Conservation (phyloP, 2,113 vertebrate species). For the Dipodomys ordii region DNA sequence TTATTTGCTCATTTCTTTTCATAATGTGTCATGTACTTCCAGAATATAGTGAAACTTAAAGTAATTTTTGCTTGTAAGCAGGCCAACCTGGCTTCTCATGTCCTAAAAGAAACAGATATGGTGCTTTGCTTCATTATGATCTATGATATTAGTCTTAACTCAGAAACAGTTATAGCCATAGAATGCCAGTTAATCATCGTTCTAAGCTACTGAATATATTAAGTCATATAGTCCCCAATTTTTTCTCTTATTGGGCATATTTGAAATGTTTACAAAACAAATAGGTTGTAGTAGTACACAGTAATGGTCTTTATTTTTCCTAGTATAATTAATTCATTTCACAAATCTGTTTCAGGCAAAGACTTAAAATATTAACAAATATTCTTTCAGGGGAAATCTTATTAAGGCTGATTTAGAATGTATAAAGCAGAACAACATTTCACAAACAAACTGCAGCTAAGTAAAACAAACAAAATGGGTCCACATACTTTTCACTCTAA, state of each 20-base stretch:
- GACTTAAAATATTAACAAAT: slow-evolving; percentile 53
- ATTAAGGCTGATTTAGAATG: slow-evolving; percentile 54
- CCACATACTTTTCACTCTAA: not conserved
- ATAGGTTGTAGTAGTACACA: not conserved
- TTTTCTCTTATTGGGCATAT: slow-evolving; percentile 2
- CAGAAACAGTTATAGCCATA: not conserved
- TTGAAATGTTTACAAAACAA: slow-evolving; percentile 61
- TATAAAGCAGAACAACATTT: slow-evolving; percentile 29
- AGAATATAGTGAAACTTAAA: not conserved
- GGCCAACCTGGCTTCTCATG: not conserved
- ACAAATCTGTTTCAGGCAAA: not conserved
- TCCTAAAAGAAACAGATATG: slow-evolving; percentile 14
- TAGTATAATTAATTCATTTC: slow-evolving; percentile 54
- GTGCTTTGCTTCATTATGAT: not conserved
- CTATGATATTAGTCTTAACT: not conserved
- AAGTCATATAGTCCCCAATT: not conserved
- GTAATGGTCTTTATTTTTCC: slow-evolving; percentile 47
- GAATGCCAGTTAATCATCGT: slow-evolving; percentile 1
- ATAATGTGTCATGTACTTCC: not conserved
- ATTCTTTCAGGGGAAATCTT: slow-evolving; percentile 57
- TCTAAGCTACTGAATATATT: slow-evolving; percentile 15
- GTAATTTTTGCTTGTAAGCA: not conserved
- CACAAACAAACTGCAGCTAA: not conserved
- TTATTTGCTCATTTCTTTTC: not conserved
- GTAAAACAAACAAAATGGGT: slow-evolving; percentile 47